Evolutionary conservation across 2,888 invertebrate species (phyloP), one percentile per base, ranked within the genome.

Genomic region (Oscheius sp.): DNA sequence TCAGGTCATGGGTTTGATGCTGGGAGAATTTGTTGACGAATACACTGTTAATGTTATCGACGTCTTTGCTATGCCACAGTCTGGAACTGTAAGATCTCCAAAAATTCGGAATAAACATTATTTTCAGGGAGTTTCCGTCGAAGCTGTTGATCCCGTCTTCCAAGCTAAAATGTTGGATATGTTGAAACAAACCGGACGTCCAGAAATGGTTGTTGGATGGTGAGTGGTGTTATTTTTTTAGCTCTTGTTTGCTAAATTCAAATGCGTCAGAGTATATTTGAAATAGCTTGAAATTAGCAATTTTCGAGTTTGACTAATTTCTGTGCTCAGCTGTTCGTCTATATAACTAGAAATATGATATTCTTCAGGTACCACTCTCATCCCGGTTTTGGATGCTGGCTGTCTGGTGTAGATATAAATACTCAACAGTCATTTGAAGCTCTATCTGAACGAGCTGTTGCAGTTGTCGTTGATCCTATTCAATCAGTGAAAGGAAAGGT

Each of bases 61-160:
- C 91, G 99, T 99, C 0, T 99, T 99, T 91, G 99, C 99, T 1
- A 99, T 99, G 99, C 99, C 99, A 29, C 99, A 99, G 90, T 97
- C 97, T 55, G 99, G 96, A 90, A 92, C 92, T 53, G 93, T 93
- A 89, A 63, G 76, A 6, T 35, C 9, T 35, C 5, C 35, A 35
- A 72, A 13, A 27, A 45, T 18, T 35, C 1, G 13, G 43, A 5
- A 16, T 70, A 58, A 45, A 12, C 25, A 29, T n/a, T 0, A 74
- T 9, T 74, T 82, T 64, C 80, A 91, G 91, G 99, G 99, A 69
- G 99, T 99, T 1, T 98, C 97, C 87, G 99, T 99, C 29, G 99
- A 99, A 91, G 99, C 99, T 16, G 99, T 99, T 12, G 99, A 99
- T 91, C 99, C 99, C 52, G 99, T 99, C 43, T 99, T 99, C 89